A percentile compares a stretch with the other conserved stretches of the same genome.
These are phyloP conservation scores for Antheraea pernyi DNA, from an alignment of 1,140 invertebrate species.

Conservation along the genomic window DNA sequence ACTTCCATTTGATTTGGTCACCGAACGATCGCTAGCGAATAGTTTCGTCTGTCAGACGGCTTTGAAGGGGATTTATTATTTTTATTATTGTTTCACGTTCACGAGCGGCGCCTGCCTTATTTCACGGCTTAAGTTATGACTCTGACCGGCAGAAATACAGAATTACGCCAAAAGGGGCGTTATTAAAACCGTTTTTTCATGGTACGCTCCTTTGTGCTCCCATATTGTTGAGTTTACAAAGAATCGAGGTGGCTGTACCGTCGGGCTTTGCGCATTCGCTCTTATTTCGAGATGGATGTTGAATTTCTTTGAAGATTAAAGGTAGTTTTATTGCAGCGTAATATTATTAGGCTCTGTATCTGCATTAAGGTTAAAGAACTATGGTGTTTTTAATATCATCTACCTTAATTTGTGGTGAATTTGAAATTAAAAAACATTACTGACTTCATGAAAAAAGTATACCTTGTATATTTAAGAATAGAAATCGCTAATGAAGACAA, in stretches of 20 bases:
- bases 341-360: background rate
- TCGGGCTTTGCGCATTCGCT: conserved; percentile 15
- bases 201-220: conserved; percentile 6
- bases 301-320: background rate
- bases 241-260: conserved; percentile 11
- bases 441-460: no score
- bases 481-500: no score
- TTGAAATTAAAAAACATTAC: no score
- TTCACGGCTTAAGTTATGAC: conserved; percentile 53
- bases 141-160: conserved; percentile 19
- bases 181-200: conserved; percentile 27
- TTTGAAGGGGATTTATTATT: conserved; percentile 77
- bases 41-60: conserved; percentile 71
- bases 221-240: conserved; percentile 20
- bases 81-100: conserved; percentile 71
- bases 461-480: no score
- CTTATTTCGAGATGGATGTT: conserved; percentile 11
- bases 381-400: background rate
- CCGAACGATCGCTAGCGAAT: conserved; percentile 52
- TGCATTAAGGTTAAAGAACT: background rate
- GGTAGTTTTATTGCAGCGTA: background rate
- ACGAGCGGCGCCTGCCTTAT: conserved; percentile 40
- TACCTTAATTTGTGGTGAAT: no score
- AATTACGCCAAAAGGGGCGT: conserved; percentile 22
- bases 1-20: conserved; percentile 16